Conservation (phyloP, 2,113 vertebrate genomes). For the Platysteira castanea region DNA sequence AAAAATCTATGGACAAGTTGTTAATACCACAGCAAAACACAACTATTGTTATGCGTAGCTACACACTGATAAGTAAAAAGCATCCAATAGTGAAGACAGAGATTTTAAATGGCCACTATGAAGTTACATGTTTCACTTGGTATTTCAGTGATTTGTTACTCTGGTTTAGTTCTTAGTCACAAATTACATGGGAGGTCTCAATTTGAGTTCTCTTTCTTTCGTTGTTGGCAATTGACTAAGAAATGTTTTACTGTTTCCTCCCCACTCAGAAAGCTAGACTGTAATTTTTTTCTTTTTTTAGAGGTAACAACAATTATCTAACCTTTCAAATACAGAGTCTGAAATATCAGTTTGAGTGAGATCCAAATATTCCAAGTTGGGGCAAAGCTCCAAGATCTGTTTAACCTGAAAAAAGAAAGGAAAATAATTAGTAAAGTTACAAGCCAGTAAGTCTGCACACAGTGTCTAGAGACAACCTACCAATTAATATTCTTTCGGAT, state of each 20-base stretch:
- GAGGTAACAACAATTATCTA: constrained; percentile 4
- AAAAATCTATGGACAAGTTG: not conserved
- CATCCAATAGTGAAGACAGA: not conserved
- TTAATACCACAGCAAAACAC: not conserved
- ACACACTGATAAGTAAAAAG: not conserved
- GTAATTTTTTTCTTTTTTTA: not conserved
- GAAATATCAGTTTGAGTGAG: constrained; percentile 93
- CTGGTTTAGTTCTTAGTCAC: not conserved
- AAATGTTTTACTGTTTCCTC: not conserved
- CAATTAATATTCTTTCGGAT: not conserved
- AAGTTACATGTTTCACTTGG: not conserved
- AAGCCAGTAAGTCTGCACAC: not conserved
- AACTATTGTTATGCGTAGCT: not conserved
- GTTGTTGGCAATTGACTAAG: not conserved
- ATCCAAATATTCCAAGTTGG: constrained; percentile 89
- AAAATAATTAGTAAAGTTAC: not conserved
- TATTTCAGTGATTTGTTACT: not conserved
- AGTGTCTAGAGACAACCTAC: not conserved
- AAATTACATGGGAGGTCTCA: not conserved
- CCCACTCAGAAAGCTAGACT: not conserved
- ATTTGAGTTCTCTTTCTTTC: not conserved
- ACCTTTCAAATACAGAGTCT: constrained; percentile 84
- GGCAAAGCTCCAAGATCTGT: constrained; percentile 92
- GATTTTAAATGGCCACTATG: not conserved
- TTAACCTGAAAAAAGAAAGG: constrained; percentile 77